Base-by-base conservation (phyloP, 2,888 invertebrate genomes). In the Lomographa bimaculata region DNA sequence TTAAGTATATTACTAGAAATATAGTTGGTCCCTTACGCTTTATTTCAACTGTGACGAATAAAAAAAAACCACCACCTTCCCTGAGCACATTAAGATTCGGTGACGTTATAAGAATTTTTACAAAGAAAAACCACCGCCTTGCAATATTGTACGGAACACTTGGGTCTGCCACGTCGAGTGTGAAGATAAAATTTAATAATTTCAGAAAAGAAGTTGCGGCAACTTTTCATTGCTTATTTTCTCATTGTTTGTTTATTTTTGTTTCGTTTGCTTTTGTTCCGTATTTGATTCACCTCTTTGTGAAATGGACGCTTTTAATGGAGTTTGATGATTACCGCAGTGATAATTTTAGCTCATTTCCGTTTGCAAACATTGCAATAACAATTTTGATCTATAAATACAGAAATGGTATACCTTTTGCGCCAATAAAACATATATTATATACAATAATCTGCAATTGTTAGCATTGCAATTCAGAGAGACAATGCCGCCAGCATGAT, bases 61-160 rank as follows among this genome's bases (percentile, higher is more conserved):
- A 38, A 40, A 40, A 40, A 19, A 24, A 40, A 40, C 28, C 34
- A 34, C 28, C 34, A 40, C 40, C 34, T 28, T 11, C 37, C 41
- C 24, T 8, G 38, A 28, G 32, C 36, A 42, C 45, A 47, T 50
- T 42, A 50, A 39, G 41, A 44, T 26, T 45, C 42, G 46, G 16
- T 24, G 28, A 23, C 28, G 44, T 41, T 45, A 47, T 50, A 50
- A 50, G 47, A 47, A 45, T 50, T 39, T 47, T 45, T 47, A 47
- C 47, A 42, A 40, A 36, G 42, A 42, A 50, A 45, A 50, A 50
- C 39, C 36, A 27, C 32, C 27, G 32, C 36, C 44, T 8, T 28
- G 28, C 38, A 34, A 36, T 45, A 44, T 41, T 47, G 34, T 37
- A 34, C 14, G 30, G 32, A 36, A 32, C 21, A 34, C 12, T 26